A percentile compares a stretch with the other conserved stretches of the same genome.
Conservation (phyloP, 2,797 vertebrate species). For the Petrocephalus schoutedeni region DNA sequence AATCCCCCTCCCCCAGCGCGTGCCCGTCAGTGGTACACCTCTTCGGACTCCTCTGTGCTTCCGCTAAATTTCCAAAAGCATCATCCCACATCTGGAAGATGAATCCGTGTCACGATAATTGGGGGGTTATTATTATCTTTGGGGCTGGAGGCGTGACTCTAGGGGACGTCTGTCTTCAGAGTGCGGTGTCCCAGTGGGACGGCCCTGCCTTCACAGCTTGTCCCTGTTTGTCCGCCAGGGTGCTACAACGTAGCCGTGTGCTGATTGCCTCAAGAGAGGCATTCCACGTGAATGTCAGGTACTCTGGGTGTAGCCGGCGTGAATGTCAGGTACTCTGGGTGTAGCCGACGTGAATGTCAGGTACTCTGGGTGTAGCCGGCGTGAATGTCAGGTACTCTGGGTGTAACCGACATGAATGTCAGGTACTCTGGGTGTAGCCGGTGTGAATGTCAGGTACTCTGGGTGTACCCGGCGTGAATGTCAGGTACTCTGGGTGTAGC, state of each 20-base stretch:
- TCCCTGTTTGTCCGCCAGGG: neutral
- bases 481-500: no score
- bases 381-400: no score
- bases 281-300: no score
- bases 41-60: neutral
- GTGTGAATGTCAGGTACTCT: no score
- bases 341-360: no score
- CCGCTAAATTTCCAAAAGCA: neutral
- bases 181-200: neutral
- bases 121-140: neutral
- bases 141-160: no score
- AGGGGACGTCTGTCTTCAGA: neutral
- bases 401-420: no score
- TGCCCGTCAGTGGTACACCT: neutral
- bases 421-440: no score
- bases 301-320: no score
- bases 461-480: no score
- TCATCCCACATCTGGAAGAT: neutral
- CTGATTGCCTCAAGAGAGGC: neutral
- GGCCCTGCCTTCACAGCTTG: neutral
- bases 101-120: neutral
- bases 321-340: no score
- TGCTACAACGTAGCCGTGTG: neutral
- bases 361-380: no score
- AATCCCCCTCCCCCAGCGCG: neutral